Evolutionary conservation across 2,888 invertebrate genomes (phyloP).

Genomic region (Drosophila emarginata): DNA sequence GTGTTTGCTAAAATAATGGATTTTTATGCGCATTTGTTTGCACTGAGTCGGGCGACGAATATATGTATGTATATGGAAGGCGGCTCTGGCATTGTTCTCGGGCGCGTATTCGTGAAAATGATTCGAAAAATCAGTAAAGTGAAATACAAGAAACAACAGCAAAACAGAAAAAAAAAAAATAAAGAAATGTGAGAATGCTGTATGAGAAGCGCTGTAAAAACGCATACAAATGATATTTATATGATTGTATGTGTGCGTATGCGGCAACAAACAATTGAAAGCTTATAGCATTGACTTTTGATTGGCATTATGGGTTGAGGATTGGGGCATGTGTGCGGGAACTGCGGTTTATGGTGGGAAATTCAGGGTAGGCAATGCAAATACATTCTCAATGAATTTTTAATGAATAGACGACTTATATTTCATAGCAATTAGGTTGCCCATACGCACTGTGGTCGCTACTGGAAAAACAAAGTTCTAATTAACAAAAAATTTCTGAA

Average conservation of each 20-base stretch:
- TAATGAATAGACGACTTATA: slow-evolving; percentile 10
- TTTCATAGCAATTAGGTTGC: slow-evolving; percentile 45
- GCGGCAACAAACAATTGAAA: slow-evolving; percentile 51
- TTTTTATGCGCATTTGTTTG: slow-evolving; percentile 69
- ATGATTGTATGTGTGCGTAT: slow-evolving; percentile 7
- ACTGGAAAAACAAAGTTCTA: not conserved
- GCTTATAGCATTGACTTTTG: slow-evolving; percentile 55
- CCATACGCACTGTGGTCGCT: slow-evolving; percentile 37
- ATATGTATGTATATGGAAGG: slow-evolving; percentile 12
- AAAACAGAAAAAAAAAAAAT: not conserved
- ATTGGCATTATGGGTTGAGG: slow-evolving; percentile 42
- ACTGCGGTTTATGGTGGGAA: not conserved
- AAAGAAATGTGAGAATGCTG: slow-evolving; percentile 15
- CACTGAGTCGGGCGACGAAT: slow-evolving; percentile 34
- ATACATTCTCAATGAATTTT: not conserved
- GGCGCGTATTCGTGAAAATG: slow-evolving; percentile 42
- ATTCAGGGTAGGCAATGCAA: not conserved
- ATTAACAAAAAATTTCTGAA: too few species aligned
- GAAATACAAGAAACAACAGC: slow-evolving; percentile 33
- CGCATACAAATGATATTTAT: slow-evolving; percentile 49
- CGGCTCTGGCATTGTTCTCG: slow-evolving; percentile 45
- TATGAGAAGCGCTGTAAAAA: slow-evolving; percentile 31
- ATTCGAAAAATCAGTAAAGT: slow-evolving; percentile 52
- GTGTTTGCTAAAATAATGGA: slow-evolving; percentile 65
- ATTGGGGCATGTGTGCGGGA: not conserved